Conservation (phyloP, 2,888 invertebrate species). For the Hydroisotoma schaefferi region DNA sequence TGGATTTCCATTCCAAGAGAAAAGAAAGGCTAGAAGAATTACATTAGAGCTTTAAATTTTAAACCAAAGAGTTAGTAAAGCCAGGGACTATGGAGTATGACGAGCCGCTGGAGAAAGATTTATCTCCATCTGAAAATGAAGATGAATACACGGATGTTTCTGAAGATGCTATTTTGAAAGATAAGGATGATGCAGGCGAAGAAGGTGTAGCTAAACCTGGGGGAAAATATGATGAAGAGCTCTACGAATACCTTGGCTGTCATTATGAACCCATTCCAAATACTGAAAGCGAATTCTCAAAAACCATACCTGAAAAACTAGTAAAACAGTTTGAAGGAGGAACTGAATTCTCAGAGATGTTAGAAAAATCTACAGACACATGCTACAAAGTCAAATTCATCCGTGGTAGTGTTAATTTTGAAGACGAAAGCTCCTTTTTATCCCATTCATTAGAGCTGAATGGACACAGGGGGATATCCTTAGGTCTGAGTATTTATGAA, state of each 20-base stretch:
- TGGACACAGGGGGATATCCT: slow-evolving; percentile 33
- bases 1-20: no score
- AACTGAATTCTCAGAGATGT: neutral
- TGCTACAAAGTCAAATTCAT: neutral
- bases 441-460: slow-evolving; percentile 32
- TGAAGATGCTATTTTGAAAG: neutral
- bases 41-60: neutral
- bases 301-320: neutral
- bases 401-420: neutral
- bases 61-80: slow-evolving; percentile 14
- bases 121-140: neutral
- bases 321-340: no score
- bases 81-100: slow-evolving; percentile 26
- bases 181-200: neutral
- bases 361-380: neutral
- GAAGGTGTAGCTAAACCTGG: neutral
- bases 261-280: neutral
- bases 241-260: neutral
- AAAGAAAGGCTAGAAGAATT: no score
- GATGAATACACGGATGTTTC: neutral
- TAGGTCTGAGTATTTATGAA: slow-evolving; percentile 46
- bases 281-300: neutral
- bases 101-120: neutral
- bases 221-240: neutral
- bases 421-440: neutral